Percentiles rank a stretch among this genome's conserved stretches.
Conservation (phyloP, 2,888 invertebrate species). For the Sipunculus nudus region DNA sequence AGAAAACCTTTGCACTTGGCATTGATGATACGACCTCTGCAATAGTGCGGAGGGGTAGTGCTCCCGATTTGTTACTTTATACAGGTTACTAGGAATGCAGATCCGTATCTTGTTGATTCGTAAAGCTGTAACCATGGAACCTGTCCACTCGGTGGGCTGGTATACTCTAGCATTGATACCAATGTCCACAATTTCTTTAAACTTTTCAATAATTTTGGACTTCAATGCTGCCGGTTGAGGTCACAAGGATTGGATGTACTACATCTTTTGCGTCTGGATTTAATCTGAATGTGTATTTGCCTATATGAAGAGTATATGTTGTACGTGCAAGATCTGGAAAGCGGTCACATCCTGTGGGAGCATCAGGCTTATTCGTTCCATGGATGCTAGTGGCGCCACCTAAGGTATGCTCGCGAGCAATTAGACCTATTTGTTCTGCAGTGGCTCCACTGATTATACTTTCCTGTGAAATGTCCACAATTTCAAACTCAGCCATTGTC, state of each 20-base stretch:
- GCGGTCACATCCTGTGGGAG: no score
- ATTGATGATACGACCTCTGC: constrained; percentile 39
- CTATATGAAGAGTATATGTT: not conserved
- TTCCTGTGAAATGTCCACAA: no score
- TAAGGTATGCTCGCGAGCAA: no score
- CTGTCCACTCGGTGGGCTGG: constrained; percentile 42
- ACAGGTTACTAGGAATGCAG: constrained; percentile 38
- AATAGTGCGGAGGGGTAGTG: constrained; percentile 40
- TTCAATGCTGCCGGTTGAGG: constrained; percentile 25
- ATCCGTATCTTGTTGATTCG: constrained; percentile 38
- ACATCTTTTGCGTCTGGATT: constrained; percentile 22
- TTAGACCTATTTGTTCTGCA: no score
- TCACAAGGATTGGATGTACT: constrained; percentile 22
- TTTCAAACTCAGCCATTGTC: no score
- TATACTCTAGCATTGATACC: constrained; percentile 33
- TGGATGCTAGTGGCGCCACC: no score
- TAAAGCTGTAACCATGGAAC: constrained; percentile 37
- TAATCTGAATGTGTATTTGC: no score
- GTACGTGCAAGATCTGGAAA: not conserved
- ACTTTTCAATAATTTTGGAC: constrained; percentile 26
- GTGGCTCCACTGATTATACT: no score
- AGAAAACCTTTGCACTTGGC: constrained; percentile 41
- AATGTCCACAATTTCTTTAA: constrained; percentile 40
- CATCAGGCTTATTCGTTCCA: no score
- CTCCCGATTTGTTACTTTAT: constrained; percentile 33